Evolutionary conservation across 2,888 invertebrate species (phyloP).

Genomic region (Stenurella melanura): DNA sequence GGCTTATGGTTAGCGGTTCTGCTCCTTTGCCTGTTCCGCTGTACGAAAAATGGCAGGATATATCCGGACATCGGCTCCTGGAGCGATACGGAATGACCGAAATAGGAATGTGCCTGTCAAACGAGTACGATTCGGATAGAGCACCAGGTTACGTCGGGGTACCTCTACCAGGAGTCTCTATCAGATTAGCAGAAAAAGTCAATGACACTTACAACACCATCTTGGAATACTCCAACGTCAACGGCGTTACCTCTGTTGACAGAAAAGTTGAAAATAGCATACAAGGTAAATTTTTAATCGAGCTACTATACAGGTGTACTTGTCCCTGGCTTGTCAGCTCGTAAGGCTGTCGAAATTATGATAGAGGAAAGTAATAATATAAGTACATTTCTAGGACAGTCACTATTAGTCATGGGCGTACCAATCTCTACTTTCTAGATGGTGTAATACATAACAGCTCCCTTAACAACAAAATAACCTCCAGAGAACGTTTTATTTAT

Average conservation of each 20-base stretch:
- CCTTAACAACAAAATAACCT: too few relatives aligned
- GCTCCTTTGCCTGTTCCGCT: slow-evolving; percentile 86
- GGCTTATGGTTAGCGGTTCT: slow-evolving; percentile 81
- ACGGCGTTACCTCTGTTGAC: slow-evolving; percentile 46
- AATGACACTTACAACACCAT: slow-evolving; percentile 58
- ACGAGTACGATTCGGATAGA: slow-evolving; percentile 80
- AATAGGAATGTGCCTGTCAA: slow-evolving; percentile 90
- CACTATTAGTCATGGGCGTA: too few relatives aligned
- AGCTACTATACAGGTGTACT: too few relatives aligned
- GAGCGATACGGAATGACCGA: slow-evolving; percentile 87
- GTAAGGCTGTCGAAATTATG: too few relatives aligned
- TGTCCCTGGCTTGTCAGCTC: too few relatives aligned
- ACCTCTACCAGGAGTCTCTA: slow-evolving; percentile 83
- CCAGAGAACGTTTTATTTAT: too few relatives aligned
- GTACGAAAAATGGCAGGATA: slow-evolving; percentile 85
- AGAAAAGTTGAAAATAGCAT: slow-evolving; percentile 53
- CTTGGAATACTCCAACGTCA: slow-evolving; percentile 67
- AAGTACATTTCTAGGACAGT: too few relatives aligned
- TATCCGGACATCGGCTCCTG: slow-evolving; percentile 82
- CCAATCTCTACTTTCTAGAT: too few relatives aligned
- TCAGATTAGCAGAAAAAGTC: slow-evolving; percentile 74
- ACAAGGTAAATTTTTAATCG: too few relatives aligned
- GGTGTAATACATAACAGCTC: too few relatives aligned
- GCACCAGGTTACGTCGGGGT: slow-evolving; percentile 82
- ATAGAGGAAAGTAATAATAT: too few relatives aligned